Base-by-base conservation (phyloP, 92 coral and sea anemone species). In the Epizoanthus fatuus region DNA sequence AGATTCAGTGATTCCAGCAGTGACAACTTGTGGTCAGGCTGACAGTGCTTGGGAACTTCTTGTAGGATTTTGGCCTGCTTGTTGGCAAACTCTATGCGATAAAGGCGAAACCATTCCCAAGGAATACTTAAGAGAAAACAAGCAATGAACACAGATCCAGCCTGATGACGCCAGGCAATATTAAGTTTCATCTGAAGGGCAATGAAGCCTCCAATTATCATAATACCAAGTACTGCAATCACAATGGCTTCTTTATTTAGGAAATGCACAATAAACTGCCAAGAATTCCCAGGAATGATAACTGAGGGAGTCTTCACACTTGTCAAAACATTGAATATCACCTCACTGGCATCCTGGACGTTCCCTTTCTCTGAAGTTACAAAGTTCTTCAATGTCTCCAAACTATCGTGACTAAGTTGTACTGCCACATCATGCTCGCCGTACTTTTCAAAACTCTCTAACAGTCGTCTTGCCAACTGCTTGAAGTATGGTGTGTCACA, bases 101-200 rank as follows among this genome's bases (percentile, higher is more conserved):
- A 97, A 56, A 97, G 75, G 29, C 91, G 89, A 40, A 66, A 95
- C 99, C 99, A 97, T 70, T 95, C 98, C 99, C 99, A 97, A 0
- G 99, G 99, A 57, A 97, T 93, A 70, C 99, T 97, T 22, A 93
- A 40, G 3, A 93, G 56, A 68, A 97, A 95, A 20, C 93, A 57
- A 10, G 85, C 15, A 5, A 90, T 58, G 52, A 95, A 49, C 7
- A 95, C 82, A 59, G 78, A 90, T 80, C 88, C 76, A 5, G 94
- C 69, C 87, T 95, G 99, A 47, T 64, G 88, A 63, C 78, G 81
- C 93, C 94, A 93, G 0, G 95, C 53, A 69, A 97, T 81, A 4
- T 51, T 59, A 56, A 95, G 88, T 45, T 32, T 89, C 60, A 67
- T 80, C 81, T 95, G 97, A 90, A 97, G 91, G 1, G 49, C 10